phyloP scores from a whole-genome alignment of 2,113 vertebrate genomes.

The Actenoides hombroni region DNA sequence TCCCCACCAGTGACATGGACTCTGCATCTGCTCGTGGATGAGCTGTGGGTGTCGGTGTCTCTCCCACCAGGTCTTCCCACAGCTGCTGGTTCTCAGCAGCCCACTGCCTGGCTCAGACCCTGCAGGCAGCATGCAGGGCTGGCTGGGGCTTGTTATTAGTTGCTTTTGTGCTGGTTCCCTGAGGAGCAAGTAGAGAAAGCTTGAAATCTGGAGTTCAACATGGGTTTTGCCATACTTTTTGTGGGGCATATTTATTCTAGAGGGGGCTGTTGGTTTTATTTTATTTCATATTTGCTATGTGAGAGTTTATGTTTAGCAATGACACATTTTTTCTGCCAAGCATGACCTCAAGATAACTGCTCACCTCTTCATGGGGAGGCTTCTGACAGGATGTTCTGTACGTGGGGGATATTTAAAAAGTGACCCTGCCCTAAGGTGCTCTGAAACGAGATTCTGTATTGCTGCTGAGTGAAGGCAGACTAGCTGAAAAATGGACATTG shows the following conservation, averaged over 20 bases:
- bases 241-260: not conserved
- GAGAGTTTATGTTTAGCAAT: not conserved
- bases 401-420: not conserved
- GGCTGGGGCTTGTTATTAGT: not conserved
- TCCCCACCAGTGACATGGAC: not conserved
- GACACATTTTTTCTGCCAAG: not conserved
- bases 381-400: not conserved
- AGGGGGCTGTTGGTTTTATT: not conserved
- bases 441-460: not conserved
- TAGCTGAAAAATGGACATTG: not conserved
- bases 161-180: not conserved
- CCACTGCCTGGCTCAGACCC: not conserved
- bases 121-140: not conserved
- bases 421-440: not conserved
- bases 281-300: not conserved
- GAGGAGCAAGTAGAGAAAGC: not conserved
- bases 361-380: not conserved
- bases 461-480: not conserved
- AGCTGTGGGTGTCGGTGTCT: rapidly evolving
- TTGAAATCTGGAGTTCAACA: not conserved
- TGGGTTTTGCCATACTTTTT: not conserved
- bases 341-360: not conserved
- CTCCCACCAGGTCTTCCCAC: not conserved
- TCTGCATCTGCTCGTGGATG: not conserved
- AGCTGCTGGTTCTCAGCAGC: not conserved